phyloP scores from a whole-genome alignment of 2,797 vertebrate genomes.

The Propithecus deckenii region DNA sequence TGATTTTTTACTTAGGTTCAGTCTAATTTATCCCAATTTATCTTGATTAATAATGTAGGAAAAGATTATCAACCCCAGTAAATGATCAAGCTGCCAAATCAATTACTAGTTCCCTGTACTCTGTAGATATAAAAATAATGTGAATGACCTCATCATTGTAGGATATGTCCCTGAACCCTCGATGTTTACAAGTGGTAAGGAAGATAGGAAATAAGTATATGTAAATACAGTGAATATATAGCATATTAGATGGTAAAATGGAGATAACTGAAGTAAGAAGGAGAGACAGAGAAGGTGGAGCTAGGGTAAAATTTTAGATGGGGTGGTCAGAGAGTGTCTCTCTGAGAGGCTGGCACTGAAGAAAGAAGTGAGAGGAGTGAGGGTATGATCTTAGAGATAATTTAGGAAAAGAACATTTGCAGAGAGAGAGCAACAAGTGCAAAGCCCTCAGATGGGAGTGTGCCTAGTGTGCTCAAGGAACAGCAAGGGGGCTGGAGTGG shows the following conservation, averaged over 20 bases:
- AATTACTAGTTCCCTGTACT: not conserved
- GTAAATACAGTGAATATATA: not conserved
- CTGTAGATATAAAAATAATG: not conserved
- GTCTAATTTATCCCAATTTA: not conserved
- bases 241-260: not conserved
- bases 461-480: not conserved
- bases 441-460: not conserved
- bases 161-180: not conserved
- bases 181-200: not conserved
- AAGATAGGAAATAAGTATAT: not conserved
- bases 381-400: not conserved
- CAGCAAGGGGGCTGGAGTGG: not conserved
- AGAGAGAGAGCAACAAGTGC: not conserved
- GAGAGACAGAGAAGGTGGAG: not conserved
- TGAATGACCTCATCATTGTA: not conserved
- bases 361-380: not conserved
- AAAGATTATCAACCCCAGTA: not conserved
- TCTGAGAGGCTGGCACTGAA: not conserved
- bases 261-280: not conserved
- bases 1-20: not conserved
- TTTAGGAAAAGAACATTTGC: not conserved
- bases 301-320: not conserved
- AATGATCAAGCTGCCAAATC: not conserved
- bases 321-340: not conserved
- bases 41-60: not conserved